Percentiles rank a stretch among this genome's conserved stretches.
These are phyloP conservation scores for Hexactinellida sp. DNA, from an alignment of 37 sponge, comb jelly and placozoan genomes.

Conservation along the genomic window DNA sequence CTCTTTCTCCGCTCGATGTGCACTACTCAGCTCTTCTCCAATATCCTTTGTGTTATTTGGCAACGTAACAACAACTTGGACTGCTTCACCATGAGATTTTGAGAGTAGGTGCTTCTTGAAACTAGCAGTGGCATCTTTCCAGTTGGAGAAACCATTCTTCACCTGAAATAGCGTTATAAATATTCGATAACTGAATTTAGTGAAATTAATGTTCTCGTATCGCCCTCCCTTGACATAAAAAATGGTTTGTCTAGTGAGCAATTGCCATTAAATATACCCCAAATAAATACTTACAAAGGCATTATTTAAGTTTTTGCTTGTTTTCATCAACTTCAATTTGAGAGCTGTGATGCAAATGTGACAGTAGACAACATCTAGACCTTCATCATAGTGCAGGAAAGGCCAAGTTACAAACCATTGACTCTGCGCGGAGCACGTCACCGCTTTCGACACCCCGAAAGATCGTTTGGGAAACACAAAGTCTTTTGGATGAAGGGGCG, in stretches of 20 bases:
- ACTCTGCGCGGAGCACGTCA: constrained; percentile 5
- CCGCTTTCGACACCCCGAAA: not conserved
- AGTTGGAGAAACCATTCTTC: constrained; percentile 30
- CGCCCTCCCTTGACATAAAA: constrained; percentile 23
- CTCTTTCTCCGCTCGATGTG: constrained; percentile 42
- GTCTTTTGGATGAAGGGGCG: not conserved
- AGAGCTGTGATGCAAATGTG: constrained; percentile 35
- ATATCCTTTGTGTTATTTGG: constrained; percentile 44
- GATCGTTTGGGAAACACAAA: constrained; percentile 21
- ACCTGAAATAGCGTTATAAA: not conserved
- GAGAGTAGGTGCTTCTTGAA: constrained; percentile 60
- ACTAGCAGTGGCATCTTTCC: constrained; percentile 44
- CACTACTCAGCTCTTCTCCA: constrained; percentile 41
- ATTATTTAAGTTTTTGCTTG: constrained; percentile 21
- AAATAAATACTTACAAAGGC: constrained; percentile 12
- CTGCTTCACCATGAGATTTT: constrained; percentile 42
- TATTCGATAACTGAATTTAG: not conserved
- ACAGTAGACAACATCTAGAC: constrained; percentile 35
- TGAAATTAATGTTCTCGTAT: not conserved
- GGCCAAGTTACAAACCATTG: constrained; percentile 17
- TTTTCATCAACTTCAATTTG: constrained; percentile 5
- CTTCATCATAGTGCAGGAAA: constrained; percentile 37
- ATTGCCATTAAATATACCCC: not conserved
- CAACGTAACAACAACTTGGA: constrained; percentile 44
- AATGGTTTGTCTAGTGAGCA: not conserved